Evolutionary conservation across 2,113 vertebrate species (phyloP), one percentile per base, ranked within the genome.

Genomic region (Melospiza georgiana): DNA sequence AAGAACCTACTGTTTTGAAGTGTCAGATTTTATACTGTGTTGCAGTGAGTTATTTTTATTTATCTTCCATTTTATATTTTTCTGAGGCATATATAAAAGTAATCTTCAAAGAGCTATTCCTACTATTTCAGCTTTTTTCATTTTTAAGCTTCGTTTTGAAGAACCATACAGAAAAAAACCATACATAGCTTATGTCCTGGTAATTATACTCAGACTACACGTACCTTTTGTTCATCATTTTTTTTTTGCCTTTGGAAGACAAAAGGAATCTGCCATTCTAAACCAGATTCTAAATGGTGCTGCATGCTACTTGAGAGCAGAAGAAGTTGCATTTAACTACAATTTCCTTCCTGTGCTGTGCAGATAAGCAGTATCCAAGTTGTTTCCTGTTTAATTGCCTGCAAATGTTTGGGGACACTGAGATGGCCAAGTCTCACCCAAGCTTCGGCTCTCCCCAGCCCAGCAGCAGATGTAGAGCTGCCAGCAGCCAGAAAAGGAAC

Each of bases 1-100:
- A 97, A 95, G 97, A 97, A 94, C 51, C 55, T 87, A 85, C 74
- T 95, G 85, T 96, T 98, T 97, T 93, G 94, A 98, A 98, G 97
- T 97, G 96, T 96, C 97, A 97, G 86, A 92, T 96, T 97, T 98
- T 97, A 93, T 97, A 91, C 87, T 82, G 88, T 93, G 75, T 87
- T 96, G 89, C 89, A 81, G 46, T 61, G 75, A 94, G 84, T 93
- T 96, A 95, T 97, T 98, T 97, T 97, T 96, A 97, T 98, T 97
- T 97, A 97, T 98, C 62, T 95, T 95, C 93, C 51, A 83, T 91
- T 94, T 90, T 96, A 61, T 95, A 91, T 91, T 97, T 96, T 96
- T 97, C 92, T 93, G 86, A 97, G 84, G 69, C 76, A 91, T 63
- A 93, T 79, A 94, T 90, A 97, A 95, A 97, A 97, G 92, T 96